Base-by-base conservation (phyloP, 2,113 vertebrate species). In the Macrotus californicus region DNA sequence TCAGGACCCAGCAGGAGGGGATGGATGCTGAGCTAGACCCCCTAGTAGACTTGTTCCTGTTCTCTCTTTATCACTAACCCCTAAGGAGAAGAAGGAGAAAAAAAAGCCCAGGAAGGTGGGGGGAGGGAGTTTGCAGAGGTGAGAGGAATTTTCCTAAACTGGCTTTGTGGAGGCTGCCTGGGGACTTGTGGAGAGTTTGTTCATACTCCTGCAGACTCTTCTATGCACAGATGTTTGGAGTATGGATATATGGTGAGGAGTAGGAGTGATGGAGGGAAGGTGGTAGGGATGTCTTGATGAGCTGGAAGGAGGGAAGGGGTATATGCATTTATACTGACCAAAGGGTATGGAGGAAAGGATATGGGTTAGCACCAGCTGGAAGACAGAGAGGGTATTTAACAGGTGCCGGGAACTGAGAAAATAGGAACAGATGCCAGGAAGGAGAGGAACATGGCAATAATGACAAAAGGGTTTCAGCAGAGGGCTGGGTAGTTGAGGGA, bases 1-100 rank as follows among this genome's bases (percentile, higher is more conserved):
- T 96, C 96, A 95, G 94, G 21, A 31, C 97, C 52, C 97, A 96
- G 97, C 83, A 85, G 96, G 97, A 66, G 86, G 79, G 52, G 69
- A 34, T 36, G 67, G 56, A 91, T 61, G 2, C 69, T 52, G 48
- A 93, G 70, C 56, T 26, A 39, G 69, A 89, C 43, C 83, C 52
- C 91, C 93, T 81, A 12, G 64, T 87, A 67, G 56, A 82, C 82
- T 73, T 85, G 54, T 86, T 94, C 85, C 82, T 93, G 11, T 72
- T 96, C n/a, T 92, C 81, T 83, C 29, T 54, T 96, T 94, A 66
- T 61, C 93, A 67, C 36, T 46, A 43, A 88, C 41, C 56, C 67
- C 46, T 69, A 59, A 61, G 76, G 80, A 93, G 87, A 73, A 41
- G 76, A 31, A 75, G 24, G 15, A 50, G 85, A 26, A 0, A 29